phyloP scores from a whole-genome alignment of 2,888 invertebrate species.

The Pecten maximus region DNA sequence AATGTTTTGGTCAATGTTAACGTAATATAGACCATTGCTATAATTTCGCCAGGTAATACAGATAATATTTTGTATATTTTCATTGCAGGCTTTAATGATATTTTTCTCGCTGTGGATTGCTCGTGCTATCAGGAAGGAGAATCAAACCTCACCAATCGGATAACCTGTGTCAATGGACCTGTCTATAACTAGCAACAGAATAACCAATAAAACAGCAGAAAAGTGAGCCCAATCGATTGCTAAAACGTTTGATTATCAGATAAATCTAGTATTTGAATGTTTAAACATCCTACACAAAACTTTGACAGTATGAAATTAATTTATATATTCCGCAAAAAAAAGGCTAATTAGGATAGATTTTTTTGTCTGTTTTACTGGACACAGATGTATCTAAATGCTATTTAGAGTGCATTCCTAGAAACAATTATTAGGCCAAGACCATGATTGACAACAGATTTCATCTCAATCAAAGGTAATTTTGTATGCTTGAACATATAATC shows the following conservation, averaged over 20 bases:
- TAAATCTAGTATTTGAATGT: background rate
- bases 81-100: background rate
- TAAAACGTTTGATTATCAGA: background rate
- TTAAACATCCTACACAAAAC: background rate
- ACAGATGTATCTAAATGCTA: too few species aligned
- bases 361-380: background rate
- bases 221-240: background rate
- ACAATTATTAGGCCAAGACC: too few species aligned
- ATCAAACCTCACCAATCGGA: background rate
- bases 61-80: background rate
- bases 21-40: too few species aligned
- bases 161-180: background rate
- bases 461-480: too few species aligned
- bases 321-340: background rate
- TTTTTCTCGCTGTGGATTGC: background rate
- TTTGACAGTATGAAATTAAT: background rate
- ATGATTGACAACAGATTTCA: too few species aligned
- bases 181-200: background rate
- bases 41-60: too few species aligned
- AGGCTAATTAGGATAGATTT: background rate
- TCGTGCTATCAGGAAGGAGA: slow-evolving; percentile 4
- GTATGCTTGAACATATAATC: too few species aligned
- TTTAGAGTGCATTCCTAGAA: too few species aligned
- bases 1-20: too few species aligned
- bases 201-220: background rate